phyloP scores from a whole-genome alignment of 2,797 vertebrate species.

The Hydrophis major region DNA sequence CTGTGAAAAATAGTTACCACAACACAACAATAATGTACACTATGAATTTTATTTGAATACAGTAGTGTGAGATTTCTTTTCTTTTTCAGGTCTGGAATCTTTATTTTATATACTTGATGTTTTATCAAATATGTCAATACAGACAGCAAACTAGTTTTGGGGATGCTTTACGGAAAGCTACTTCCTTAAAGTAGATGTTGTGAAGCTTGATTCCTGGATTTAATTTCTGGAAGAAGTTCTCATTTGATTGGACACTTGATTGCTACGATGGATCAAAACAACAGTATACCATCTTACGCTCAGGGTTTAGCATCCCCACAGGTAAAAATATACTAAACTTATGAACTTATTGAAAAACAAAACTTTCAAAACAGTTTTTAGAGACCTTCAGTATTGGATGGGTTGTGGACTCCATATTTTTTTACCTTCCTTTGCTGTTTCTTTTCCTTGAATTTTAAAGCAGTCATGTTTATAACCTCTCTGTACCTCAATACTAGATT shows the following conservation, averaged over 20 bases:
- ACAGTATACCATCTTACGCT: slow-evolving; percentile 87
- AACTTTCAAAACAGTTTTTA: not conserved
- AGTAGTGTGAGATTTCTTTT: slow-evolving; percentile 23
- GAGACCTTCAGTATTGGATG: not conserved
- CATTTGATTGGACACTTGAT: slow-evolving; percentile 48
- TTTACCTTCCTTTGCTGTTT: not conserved
- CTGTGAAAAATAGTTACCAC: not conserved
- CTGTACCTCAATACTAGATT: not conserved
- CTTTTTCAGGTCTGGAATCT: slow-evolving; percentile 50
- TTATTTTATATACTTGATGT: slow-evolving; percentile 44
- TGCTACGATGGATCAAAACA: slow-evolving; percentile 93
- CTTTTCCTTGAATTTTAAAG: not conserved
- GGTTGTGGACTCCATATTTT: not conserved
- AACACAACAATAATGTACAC: slow-evolving; percentile 13
- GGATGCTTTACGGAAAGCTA: slow-evolving; percentile 59
- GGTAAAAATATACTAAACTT: slow-evolving; percentile 70
- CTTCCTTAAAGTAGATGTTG: slow-evolving; percentile 35
- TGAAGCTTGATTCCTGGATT: slow-evolving; percentile 22
- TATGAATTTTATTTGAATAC: not conserved
- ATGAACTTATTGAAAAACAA: not conserved
- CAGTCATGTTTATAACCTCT: not conserved
- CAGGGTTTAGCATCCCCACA: slow-evolving; percentile 95
- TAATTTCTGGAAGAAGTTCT: slow-evolving; percentile 29
- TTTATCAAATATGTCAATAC: slow-evolving; percentile 33
- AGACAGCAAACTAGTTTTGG: slow-evolving; percentile 43